Evolutionary conservation across 2,888 invertebrate genomes (phyloP), one percentile per base, ranked within the genome.

Genomic region (Acrobasis consociella): DNA sequence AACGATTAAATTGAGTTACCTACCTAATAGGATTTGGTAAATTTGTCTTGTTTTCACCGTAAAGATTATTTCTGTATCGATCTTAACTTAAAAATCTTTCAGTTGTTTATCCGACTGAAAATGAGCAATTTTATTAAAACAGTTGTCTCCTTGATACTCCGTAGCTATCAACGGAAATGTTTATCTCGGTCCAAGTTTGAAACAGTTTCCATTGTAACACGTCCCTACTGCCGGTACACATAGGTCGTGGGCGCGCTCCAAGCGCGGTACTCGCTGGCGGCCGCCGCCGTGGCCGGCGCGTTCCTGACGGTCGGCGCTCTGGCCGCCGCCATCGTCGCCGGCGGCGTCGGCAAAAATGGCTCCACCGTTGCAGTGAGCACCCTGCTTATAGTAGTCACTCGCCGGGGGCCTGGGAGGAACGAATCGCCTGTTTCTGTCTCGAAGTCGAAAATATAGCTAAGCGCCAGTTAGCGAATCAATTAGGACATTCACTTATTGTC

Each of bases 321-420:
- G 86, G 94, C 95, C 87, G 94, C 94, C 78, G 95, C 96, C 89
- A 96, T 97, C 93, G 94, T 96, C 87, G 94, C 95, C 83, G 97
- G 98, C 88, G 99, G 99, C 91, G 96, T 97, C 86, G 99, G 99
- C 87, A 99, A 98, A 94, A 99, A 99, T 94, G 99, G 99, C 93
- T 99, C 99, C 82, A 98, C 99, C 73, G 98, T 99, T 81, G 99
- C 99, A 92, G 99, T 99, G 96, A 97, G 97, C 17, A 52, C 51
- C 53, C 37, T n/a, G 42, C 39, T 52, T 60, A 13, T 52, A 38
- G 51, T 39, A 16, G 49, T 39, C 50, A 11, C 8, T 31, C 17
- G 65, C 64, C 63, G 59, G 67, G 66, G 64, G 65, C 50, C 50
- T 62, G 66, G 68, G 68, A 66, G 65, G 65, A 38, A 46, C 46